phyloP scores from a whole-genome alignment of 2,113 vertebrate genomes.

The Pygoscelis adeliae region DNA sequence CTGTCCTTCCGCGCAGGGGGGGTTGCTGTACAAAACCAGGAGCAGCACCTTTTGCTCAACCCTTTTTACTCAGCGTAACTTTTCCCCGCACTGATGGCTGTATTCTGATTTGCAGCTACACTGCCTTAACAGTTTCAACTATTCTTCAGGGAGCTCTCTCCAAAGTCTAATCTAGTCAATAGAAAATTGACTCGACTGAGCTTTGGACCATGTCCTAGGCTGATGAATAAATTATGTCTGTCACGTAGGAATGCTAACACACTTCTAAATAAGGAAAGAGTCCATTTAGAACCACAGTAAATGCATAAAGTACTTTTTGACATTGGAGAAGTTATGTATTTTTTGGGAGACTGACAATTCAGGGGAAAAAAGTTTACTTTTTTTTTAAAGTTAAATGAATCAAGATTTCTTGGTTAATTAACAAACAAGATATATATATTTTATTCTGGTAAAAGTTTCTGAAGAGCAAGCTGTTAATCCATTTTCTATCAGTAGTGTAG shows the following conservation, averaged over 20 bases:
- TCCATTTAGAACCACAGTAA: background rate
- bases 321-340: background rate
- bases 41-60: background rate
- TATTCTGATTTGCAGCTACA: background rate
- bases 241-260: constrained; percentile 11
- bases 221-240: background rate
- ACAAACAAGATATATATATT: background rate
- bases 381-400: no score
- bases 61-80: background rate
- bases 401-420: background rate
- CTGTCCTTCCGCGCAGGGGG: background rate
- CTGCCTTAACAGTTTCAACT: background rate
- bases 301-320: background rate
- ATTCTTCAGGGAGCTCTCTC: background rate
- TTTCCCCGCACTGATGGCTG: rapidly evolving
- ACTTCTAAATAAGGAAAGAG: constrained; percentile 6
- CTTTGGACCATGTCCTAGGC: background rate
- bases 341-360: background rate
- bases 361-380: background rate
- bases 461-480: background rate
- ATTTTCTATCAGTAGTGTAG: background rate
- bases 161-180: background rate
- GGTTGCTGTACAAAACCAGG: background rate
- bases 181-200: background rate
- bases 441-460: background rate